These are phyloP conservation scores for Lithobates sylvaticus DNA, from an alignment of 2,797 vertebrate species.

Conservation along the genomic window DNA sequence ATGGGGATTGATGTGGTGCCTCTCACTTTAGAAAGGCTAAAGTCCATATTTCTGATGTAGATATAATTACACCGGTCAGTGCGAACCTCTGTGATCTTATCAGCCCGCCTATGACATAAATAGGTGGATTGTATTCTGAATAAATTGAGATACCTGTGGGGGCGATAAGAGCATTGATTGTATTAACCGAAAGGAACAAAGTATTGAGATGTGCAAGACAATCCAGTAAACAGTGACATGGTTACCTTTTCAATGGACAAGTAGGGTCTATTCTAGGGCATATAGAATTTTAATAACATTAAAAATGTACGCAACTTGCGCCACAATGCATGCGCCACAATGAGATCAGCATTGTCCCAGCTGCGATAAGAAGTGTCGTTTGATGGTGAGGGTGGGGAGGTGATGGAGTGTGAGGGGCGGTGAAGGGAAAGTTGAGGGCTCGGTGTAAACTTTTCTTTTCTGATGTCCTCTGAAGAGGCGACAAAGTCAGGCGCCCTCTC, in stretches of 20 bases:
- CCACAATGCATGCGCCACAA: background rate
- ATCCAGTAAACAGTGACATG: background rate
- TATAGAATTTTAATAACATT: background rate
- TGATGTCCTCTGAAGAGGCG: conserved; percentile 67
- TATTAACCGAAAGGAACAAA: background rate
- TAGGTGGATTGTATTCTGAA: conserved; percentile 16
- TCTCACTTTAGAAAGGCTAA: background rate
- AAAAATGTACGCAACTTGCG: background rate
- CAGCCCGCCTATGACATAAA: conserved; percentile 13
- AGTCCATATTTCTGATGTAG: conserved; percentile 1
- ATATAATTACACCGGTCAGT: conserved; percentile 12
- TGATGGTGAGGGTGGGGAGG: conserved; percentile 26
- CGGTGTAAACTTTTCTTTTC: conserved; percentile 48
- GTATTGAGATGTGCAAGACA: background rate
- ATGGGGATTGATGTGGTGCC: conserved; percentile 10
- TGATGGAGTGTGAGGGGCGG: background rate
- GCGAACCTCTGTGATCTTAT: conserved; percentile 9
- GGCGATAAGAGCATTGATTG: conserved; percentile 5
- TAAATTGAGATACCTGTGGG: conserved; percentile 19
- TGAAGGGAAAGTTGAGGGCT: conserved; percentile 36
- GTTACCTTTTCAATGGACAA: background rate
- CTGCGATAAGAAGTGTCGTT: background rate
- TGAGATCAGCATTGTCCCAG: too few species aligned
- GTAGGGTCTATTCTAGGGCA: background rate
- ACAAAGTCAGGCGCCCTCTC: conserved; percentile 65